Base-by-base conservation (phyloP, 2,888 invertebrate species). In the Corythucha ciliata region DNA sequence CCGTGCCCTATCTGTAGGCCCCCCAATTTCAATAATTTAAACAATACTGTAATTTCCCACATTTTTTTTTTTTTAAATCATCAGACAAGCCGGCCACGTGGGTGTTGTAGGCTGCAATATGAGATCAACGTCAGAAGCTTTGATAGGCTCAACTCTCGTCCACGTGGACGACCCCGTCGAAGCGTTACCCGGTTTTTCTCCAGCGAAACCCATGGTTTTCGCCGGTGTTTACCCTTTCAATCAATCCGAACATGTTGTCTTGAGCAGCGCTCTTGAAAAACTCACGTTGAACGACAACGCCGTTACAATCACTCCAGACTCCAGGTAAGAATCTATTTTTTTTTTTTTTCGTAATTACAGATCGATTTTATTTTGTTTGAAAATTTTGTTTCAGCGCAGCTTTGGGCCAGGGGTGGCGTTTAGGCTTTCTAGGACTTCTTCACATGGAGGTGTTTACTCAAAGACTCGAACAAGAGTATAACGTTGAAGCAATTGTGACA, bases 241-340 rank as follows among this genome's bases (percentile, higher is more conserved):
- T 68, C 90, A 92, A 65, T 84, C 89, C 0, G 84, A 92, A 64
- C 83, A 84, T 65, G 65, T 76, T 1, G 72, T 74, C 48, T 71
- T 94, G 14, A 74, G 82, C 61, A 78, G 74, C 63, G 89, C 97
- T 10, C 82, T 98, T 48, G 90, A 91, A 56, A 91, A 91, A 69
- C 73, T 98, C 39, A 77, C 81, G n/a, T 72, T 98, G 33, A 98
- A 94, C 69, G 97, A 98, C 70, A 84, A 89, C 5, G 92, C 89
- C 53, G 94, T 97, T 4, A 76, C 80, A n/a, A 74, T 91, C 4
- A 73, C 73, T 32, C 67, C 79, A 14, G 94, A 94, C 70, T 79
- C 83, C 4, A 90, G 88, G 89, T 87, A 70, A 58, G 32, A n/a
- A n/a, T n/a, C n/a, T n/a, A n/a, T n/a, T n/a, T n/a, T n/a, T n/a